phyloP scores from a whole-genome alignment of 2,888 invertebrate genomes.

The Empis livida region DNA sequence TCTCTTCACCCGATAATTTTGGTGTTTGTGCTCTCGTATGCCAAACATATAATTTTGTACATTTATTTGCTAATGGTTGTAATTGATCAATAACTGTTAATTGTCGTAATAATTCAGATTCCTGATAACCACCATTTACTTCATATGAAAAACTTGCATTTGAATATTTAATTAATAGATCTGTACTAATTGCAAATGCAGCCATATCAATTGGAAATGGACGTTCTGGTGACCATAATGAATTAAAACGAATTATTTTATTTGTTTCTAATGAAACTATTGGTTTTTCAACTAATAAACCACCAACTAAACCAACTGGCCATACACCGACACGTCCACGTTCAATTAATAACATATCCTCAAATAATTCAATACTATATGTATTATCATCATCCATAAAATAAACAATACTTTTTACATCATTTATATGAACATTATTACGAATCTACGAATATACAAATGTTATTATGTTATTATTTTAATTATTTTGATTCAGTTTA shows the following conservation, averaged over 20 bases:
- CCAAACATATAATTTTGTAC: slow-evolving; percentile 96
- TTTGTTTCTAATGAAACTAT: slow-evolving; percentile 49
- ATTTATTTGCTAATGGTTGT: slow-evolving; percentile 83
- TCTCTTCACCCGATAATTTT: slow-evolving; percentile 54
- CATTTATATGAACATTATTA: slow-evolving; percentile 27
- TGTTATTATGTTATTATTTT: not conserved
- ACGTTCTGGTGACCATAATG: slow-evolving; percentile 79
- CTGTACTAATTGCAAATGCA: slow-evolving; percentile 79
- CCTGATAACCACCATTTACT: slow-evolving; percentile 80
- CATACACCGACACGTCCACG: slow-evolving; percentile 67
- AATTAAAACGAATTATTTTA: slow-evolving; percentile 44
- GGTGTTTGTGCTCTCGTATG: slow-evolving; percentile 93
- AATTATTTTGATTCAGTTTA: too few relatives aligned
- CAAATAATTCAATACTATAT: slow-evolving; percentile 77
- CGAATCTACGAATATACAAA: slow-evolving; percentile 36
- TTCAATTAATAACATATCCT: slow-evolving; percentile 72
- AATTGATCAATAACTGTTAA: slow-evolving; percentile 59
- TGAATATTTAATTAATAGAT: slow-evolving; percentile 54
- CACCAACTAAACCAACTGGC: slow-evolving; percentile 95
- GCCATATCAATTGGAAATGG: slow-evolving; percentile 98
- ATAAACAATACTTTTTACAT: slow-evolving; percentile 58
- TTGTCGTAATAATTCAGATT: slow-evolving; percentile 68
- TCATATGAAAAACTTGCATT: slow-evolving; percentile 70
- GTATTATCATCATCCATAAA: slow-evolving; percentile 98
- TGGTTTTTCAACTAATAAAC: slow-evolving; percentile 85